Base-by-base conservation (phyloP, 1,140 invertebrate genomes). In the Heliconius hewitsoni region DNA sequence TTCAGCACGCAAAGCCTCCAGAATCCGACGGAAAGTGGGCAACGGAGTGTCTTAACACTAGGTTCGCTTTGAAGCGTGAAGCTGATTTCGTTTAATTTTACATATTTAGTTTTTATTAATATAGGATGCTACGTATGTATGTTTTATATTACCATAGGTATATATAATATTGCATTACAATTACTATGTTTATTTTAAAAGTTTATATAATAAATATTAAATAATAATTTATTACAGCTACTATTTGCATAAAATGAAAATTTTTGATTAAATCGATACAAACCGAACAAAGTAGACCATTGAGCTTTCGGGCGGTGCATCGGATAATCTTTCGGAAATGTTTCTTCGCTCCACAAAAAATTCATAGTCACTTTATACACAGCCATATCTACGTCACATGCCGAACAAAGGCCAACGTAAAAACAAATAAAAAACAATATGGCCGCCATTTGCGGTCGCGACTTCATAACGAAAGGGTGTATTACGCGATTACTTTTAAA, bases 241-340 rank as follows among this genome's bases (percentile, higher is more conserved):
- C 42, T 6, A 46, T 46, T 46, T 46, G 2, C 13, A 46, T 46
- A 13, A 13, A 42, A 42, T 52, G 18, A 1, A 52, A 52, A 1
- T 18, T 52, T 52, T 52, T 18, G 0, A 19, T 52, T 8, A 52
- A 52, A 52, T 52, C 4, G 8, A 60, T 79, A 86, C 97, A 96
- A 91, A 98, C 98, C 98, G 91, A 98, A 96, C 76, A 98, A 95
- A 90, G 97, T 97, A 85, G 98, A 98, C 97, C 98, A 99, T 89
- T 98, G 98, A 2, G 98, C 98, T 46, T 97, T 97, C 13, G 98
- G 98, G 87, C 98, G 96, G 96, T 97, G 97, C 87, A 97, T 96
- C 0, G 98, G 98, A 93, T 97, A 98, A 92, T 98, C 98, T 89
- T 98, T 98, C 8, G 98, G 98, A 90, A 98, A 98, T 79, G 96